phyloP scores from a whole-genome alignment of 2,797 vertebrate species.

The Muscicapa striata region DNA sequence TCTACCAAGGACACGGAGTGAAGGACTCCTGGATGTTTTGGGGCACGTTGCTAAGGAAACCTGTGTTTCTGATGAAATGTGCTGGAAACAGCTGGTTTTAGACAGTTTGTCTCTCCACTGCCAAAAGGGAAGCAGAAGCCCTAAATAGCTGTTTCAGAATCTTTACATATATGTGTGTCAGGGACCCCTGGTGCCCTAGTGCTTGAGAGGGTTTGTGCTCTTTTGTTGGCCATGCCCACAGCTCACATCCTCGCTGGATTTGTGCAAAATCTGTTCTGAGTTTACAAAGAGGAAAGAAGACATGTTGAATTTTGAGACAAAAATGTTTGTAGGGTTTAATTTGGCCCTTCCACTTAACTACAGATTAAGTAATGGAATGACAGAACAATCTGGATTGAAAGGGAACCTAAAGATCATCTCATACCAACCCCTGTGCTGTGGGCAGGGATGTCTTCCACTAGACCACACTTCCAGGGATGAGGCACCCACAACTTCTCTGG shows the following conservation, averaged over 20 bases:
- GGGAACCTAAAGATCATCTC: not conserved
- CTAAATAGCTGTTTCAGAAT: not conserved
- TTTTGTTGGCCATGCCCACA: not conserved
- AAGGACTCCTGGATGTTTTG: not conserved
- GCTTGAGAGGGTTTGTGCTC: not conserved
- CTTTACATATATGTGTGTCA: not conserved
- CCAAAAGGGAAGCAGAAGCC: not conserved
- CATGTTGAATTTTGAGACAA: not conserved
- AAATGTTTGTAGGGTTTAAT: not conserved
- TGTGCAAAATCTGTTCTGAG: not conserved
- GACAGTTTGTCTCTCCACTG: not conserved
- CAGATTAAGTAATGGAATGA: not conserved
- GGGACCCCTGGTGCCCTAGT: rapidly evolving
- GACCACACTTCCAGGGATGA: not conserved
- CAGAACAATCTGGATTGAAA: not conserved
- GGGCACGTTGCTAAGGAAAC: constrained; percentile 9
- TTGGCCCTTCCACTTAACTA: not conserved
- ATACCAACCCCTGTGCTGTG: rapidly evolving
- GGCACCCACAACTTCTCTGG: not conserved
- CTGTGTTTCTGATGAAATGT: constrained; percentile 14
- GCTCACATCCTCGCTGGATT: not conserved
- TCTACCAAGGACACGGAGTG: not conserved
- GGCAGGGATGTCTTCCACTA: not conserved
- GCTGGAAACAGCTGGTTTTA: not conserved
- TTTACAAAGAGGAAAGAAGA: not conserved